phyloP scores from a whole-genome alignment of 2,113 vertebrate genomes.

The Lampris megalopsis region DNA sequence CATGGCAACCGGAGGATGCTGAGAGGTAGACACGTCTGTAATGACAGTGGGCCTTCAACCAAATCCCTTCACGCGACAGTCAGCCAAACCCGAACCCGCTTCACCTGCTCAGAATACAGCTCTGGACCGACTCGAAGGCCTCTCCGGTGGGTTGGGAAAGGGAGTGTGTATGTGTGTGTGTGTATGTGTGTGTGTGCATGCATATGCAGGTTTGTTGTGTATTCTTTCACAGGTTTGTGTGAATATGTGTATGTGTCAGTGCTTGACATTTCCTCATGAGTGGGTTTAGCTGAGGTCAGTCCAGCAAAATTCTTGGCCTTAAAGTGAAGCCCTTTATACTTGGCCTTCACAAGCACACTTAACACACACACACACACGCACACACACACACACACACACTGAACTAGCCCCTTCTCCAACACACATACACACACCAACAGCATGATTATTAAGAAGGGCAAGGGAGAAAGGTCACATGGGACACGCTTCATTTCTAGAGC shows the following conservation, averaged over 20 bases:
- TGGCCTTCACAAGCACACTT: not conserved
- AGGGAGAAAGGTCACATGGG: constrained; percentile 69
- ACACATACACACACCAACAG: not conserved
- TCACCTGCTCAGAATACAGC: constrained; percentile 61
- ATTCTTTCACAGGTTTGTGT: constrained; percentile 28
- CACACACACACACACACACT: not conserved
- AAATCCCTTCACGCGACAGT: constrained; percentile 52
- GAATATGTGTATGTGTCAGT: constrained; percentile 6
- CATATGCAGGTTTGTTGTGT: constrained; percentile 27
- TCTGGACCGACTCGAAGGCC: constrained; percentile 1
- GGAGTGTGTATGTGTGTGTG: constrained; percentile 2
- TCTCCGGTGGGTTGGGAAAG: not conserved
- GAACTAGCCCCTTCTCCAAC: not conserved
- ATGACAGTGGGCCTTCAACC: constrained; percentile 58
- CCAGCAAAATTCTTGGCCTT: constrained; percentile 40
- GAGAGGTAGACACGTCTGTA: constrained; percentile 59
- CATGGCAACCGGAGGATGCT: constrained; percentile 58
- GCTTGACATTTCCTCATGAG: constrained; percentile 50
- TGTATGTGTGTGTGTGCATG: constrained; percentile 11
- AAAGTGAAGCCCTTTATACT: constrained; percentile 42
- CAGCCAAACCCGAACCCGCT: constrained; percentile 34
- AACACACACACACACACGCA: not conserved
- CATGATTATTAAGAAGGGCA: constrained; percentile 11
- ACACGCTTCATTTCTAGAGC: constrained; percentile 51
- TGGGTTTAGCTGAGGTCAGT: constrained; percentile 30